These are phyloP conservation scores for Muricea muricata DNA, from an alignment of 92 coral and sea anemone species.

Conservation along the genomic window DNA sequence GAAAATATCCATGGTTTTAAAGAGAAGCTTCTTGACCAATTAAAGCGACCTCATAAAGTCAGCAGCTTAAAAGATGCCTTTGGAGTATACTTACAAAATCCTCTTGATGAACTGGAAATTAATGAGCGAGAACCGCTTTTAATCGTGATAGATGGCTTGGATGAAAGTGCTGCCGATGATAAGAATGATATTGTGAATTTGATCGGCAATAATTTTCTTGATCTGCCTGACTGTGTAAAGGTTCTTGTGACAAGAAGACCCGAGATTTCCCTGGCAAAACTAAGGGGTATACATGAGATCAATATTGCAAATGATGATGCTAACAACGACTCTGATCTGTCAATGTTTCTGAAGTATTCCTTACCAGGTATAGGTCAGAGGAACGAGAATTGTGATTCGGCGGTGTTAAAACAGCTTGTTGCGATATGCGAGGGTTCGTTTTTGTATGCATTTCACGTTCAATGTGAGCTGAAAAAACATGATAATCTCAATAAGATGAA, in stretches of 20 bases:
- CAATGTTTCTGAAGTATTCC: neutral
- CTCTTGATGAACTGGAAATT: neutral
- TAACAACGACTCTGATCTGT: neutral
- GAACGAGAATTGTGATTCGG: neutral
- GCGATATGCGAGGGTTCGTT: neutral
- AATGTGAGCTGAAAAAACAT: neutral
- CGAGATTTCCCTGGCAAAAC: neutral
- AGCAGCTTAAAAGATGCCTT: neutral
- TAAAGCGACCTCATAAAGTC: conserved; percentile 14
- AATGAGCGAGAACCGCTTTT: neutral
- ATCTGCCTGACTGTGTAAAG: neutral
- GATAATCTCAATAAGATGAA: neutral
- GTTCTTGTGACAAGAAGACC: neutral
- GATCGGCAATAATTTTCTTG: neutral
- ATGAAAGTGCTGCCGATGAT: neutral
- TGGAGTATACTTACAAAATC: neutral
- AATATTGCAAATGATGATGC: neutral
- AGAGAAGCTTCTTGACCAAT: conserved; percentile 46
- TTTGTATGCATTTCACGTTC: neutral
- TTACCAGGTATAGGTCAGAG: neutral
- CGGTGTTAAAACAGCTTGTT: neutral
- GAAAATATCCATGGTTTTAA: conserved; percentile 62
- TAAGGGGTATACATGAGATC: neutral
- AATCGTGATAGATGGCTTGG: conserved; percentile 3
- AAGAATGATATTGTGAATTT: neutral